These are phyloP conservation scores for Eutrigla gurnardus DNA, from an alignment of 2,797 vertebrate genomes.

Conservation along the genomic window DNA sequence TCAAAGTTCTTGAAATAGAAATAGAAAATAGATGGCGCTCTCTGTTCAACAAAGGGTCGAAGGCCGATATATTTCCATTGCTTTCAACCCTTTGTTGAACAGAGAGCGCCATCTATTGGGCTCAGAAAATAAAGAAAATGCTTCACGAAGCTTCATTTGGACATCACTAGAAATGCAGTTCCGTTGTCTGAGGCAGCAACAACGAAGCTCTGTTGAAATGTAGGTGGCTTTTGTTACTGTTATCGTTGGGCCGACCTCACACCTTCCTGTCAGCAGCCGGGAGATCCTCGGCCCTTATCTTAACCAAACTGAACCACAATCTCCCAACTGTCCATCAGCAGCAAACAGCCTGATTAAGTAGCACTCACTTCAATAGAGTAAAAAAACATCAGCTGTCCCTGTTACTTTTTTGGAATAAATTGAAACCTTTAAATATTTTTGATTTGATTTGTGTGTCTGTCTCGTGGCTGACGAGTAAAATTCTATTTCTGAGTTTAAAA, in stretches of 20 bases:
- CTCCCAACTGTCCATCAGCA: conserved; percentile 34
- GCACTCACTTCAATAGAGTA: conserved; percentile 6
- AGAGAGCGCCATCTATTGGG: too few species aligned
- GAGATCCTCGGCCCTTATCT: conserved; percentile 27
- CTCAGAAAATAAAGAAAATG: too few species aligned
- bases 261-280: conserved; percentile 21
- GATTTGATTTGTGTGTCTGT: neutral
- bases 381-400: neutral
- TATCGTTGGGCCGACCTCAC: neutral
- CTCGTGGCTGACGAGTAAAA: neutral
- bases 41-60: too few species aligned
- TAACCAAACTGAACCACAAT: conserved; percentile 32
- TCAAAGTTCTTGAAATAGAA: neutral
- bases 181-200: neutral
- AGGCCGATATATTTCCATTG: too few species aligned
- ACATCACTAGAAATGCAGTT: conserved; percentile 3
- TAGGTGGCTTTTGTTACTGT: neutral
- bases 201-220: neutral
- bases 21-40: too few species aligned
- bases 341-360: conserved; percentile 23
- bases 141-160: too few species aligned
- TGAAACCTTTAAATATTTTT: neutral
- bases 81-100: too few species aligned
- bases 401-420: neutral
- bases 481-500: conserved; percentile 10